Conservation (phyloP, 2,797 vertebrate genomes). For the Pelobates cultripes region DNA sequence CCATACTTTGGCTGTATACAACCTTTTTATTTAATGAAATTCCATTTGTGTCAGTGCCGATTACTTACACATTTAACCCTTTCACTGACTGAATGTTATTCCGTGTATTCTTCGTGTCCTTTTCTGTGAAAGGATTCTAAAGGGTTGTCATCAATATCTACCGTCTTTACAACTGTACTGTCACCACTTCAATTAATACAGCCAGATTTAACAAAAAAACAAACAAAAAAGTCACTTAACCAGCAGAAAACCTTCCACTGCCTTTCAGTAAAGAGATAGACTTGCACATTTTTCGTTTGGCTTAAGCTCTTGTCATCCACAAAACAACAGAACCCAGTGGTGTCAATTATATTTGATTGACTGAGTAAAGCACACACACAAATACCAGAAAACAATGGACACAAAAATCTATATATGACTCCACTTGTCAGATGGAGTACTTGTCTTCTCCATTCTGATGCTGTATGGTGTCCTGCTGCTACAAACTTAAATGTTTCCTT, state of each 20-base stretch:
- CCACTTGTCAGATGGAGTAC: conserved; percentile 90
- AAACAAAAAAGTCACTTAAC: conserved; percentile 81
- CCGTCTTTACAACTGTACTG: conserved; percentile 82
- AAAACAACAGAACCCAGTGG: conserved; percentile 94
- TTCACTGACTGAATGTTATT: neutral
- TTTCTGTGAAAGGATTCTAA: conserved; percentile 58
- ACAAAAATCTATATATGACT: conserved; percentile 99
- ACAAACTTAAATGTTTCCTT: conserved; percentile 82
- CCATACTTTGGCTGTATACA: no score
- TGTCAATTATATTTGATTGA: conserved; percentile 99
- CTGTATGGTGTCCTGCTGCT: conserved; percentile 80
- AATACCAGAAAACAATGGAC: conserved; percentile 99
- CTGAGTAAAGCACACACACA: conserved; percentile 99
- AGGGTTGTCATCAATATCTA: conserved; percentile 90
- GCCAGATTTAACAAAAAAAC: conserved; percentile 75
- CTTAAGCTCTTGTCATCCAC: conserved; percentile 96
- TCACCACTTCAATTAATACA: conserved; percentile 93
- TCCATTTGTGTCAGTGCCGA: no score
- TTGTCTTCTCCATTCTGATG: conserved; percentile 91
- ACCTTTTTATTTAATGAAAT: no score
- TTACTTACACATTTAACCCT: no score
- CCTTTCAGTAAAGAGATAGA: conserved; percentile 82
- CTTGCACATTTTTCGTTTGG: conserved; percentile 79
- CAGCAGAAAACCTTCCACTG: conserved; percentile 77
- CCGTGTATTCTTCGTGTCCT: neutral